Evolutionary conservation across 2,888 invertebrate genomes (phyloP).

Genomic region (Aethes cnicana): DNA sequence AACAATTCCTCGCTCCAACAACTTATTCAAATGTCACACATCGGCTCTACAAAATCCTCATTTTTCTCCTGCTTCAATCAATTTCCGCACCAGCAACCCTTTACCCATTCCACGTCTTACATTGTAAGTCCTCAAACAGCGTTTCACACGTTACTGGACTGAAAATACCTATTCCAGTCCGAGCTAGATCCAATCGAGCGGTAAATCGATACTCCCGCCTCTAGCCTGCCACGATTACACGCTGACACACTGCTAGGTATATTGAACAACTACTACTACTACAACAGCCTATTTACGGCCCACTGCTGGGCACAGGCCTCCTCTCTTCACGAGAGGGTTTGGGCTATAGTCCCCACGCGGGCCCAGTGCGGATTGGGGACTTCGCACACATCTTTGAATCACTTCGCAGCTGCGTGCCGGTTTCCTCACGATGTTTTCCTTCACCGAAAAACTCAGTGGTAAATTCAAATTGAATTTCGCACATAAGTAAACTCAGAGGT

Average conservation of each 20-base stretch:
- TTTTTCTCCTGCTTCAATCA: constrained; percentile 10
- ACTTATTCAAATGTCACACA: no score
- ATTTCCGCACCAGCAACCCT: constrained; percentile 14
- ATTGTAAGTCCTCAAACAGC: constrained; percentile 10
- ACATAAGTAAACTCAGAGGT: no score
- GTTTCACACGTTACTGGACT: constrained; percentile 27
- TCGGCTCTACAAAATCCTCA: constrained; percentile 1
- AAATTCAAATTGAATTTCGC: no score
- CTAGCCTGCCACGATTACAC: constrained; percentile 37
- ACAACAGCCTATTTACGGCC: not conserved
- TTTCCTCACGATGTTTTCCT: no score
- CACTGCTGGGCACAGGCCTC: not conserved
- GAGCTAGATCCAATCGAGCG: constrained; percentile 43
- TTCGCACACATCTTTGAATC: no score
- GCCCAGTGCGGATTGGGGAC: no score
- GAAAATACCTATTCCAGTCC: constrained; percentile 41
- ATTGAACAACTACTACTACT: not conserved
- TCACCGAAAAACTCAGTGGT: no score
- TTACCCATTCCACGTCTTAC: constrained; percentile 13
- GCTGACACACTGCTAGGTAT: constrained; percentile 35
- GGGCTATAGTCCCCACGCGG: no score
- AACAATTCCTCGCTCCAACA: no score
- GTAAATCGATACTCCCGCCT: constrained; percentile 46
- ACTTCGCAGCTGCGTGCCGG: no score
- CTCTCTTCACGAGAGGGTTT: no score